Evolutionary conservation across 2,797 vertebrate species (phyloP).

Genomic region (Rhinogobio ventralis): DNA sequence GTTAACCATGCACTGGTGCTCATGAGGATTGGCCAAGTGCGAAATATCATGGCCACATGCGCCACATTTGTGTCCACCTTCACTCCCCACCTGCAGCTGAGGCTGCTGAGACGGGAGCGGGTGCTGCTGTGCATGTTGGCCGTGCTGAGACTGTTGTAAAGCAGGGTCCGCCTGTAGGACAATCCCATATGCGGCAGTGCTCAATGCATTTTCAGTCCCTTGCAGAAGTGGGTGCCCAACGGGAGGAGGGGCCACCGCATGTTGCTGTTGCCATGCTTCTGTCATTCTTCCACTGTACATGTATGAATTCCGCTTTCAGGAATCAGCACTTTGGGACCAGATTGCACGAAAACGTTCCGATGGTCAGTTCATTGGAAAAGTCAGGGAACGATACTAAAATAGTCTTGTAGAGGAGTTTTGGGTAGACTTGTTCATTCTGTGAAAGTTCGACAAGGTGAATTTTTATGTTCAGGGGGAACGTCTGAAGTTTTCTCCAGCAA

Average conservation of each 20-base stretch:
- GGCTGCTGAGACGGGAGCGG: conserved; percentile 75
- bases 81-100: conserved; percentile 80
- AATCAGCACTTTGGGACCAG: conserved; percentile 28
- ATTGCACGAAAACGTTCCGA: background rate
- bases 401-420: background rate
- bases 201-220: conserved; percentile 85
- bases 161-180: conserved; percentile 88
- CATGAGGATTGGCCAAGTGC: conserved; percentile 92
- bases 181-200: conserved; percentile 93
- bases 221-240: conserved; percentile 90
- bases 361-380: conserved; percentile 9
- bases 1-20: conserved; percentile 94
- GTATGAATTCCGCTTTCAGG: conserved; percentile 64
- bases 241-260: conserved; percentile 86
- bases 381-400: background rate
- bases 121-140: conserved; percentile 64
- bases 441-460: background rate
- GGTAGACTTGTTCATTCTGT: background rate
- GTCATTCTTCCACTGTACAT: conserved; percentile 80
- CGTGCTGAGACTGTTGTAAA: conserved; percentile 70
- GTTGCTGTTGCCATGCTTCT: conserved; percentile 89
- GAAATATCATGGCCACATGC: conserved; percentile 92
- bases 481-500: background rate
- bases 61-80: conserved; percentile 89
- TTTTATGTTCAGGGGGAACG: background rate